Evolutionary conservation across 2,888 invertebrate genomes (phyloP), one percentile per base, ranked within the genome.

Genomic region (Ormyrus thymus): DNA sequence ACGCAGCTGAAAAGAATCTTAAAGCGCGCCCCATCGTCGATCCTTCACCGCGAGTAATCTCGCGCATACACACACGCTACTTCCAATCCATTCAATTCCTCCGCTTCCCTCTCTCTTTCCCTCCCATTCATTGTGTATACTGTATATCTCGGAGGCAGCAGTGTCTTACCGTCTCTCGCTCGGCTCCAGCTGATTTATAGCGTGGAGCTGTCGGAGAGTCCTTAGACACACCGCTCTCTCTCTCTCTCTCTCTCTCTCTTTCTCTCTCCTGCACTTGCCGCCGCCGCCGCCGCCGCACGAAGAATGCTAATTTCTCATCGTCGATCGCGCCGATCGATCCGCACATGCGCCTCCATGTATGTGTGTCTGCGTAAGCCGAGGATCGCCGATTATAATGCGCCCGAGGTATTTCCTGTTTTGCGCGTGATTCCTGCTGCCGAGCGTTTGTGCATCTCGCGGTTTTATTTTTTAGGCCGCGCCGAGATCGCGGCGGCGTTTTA

Each of bases 281-380:
- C 48, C 7, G 55, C 55, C 55, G 29, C 68, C 58, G 65, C 58
- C 43, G 66, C 74, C 53, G 50, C 53, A 62, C 61, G 59, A 51
- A 46, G 70, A 79, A 79, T 79, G 74, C 79, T 79, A 79, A 79
- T 79, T 78, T 75, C 70, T 71, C 79, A 66, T 79, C 75, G 75
- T 61, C 77, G 72, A 61, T 64, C 65, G 51, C 29, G 9, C 13
- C 53, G 55, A 72, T 74, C 74, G 69, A 76, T 62, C 77, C 7
- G 50, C 50, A 13, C 45, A 65, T 50, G 15, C 4, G 11, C 13
- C n/a, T 13, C 50, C 50, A 29, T 43, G n/a, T 7, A 13, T 29
- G 29, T 45, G 15, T 56, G n/a, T 45, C 11, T 13, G 15, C 9
- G 29, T 6, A 7, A 13, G 45, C 46, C 13, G 9, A 50, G 71